Evolutionary conservation across 2,888 invertebrate species (phyloP).

Genomic region (Lacanobia wlatinum): DNA sequence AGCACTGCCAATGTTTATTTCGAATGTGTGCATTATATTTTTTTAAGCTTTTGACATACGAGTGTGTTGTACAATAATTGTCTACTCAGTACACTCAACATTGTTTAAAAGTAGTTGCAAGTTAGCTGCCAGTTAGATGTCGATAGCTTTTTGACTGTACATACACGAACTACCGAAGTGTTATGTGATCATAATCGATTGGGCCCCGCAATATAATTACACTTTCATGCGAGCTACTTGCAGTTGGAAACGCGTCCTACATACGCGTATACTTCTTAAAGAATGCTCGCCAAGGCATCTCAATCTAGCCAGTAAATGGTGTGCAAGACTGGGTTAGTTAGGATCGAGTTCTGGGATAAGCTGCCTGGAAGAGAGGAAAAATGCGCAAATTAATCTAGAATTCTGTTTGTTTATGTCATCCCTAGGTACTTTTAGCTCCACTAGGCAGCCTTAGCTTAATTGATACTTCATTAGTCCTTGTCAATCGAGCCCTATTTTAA

Average conservation of each 20-base stretch:
- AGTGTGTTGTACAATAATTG: no score
- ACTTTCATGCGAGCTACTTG: no score
- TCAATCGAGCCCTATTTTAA: neutral
- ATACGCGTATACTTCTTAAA: neutral
- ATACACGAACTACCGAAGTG: no score
- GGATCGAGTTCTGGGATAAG: neutral
- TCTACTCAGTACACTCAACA: no score
- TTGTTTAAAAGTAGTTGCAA: no score
- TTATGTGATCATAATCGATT: no score
- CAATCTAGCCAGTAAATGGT: neutral
- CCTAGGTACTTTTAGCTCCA: neutral
- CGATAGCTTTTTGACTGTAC: no score
- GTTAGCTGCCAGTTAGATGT: no score
- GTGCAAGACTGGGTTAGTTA: neutral
- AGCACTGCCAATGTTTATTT: no score
- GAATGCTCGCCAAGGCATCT: neutral
- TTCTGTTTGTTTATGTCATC: neutral
- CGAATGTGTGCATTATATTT: no score
- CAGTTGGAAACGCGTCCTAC: neutral
- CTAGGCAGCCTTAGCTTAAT: neutral
- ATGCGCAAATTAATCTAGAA: neutral
- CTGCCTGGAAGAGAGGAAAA: conserved; percentile 6
- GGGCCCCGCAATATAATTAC: no score
- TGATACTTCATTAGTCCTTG: neutral
- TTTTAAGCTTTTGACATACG: no score